Evolutionary conservation across 2,113 vertebrate genomes (phyloP).

Genomic region (Eubucco bourcierii): DNA sequence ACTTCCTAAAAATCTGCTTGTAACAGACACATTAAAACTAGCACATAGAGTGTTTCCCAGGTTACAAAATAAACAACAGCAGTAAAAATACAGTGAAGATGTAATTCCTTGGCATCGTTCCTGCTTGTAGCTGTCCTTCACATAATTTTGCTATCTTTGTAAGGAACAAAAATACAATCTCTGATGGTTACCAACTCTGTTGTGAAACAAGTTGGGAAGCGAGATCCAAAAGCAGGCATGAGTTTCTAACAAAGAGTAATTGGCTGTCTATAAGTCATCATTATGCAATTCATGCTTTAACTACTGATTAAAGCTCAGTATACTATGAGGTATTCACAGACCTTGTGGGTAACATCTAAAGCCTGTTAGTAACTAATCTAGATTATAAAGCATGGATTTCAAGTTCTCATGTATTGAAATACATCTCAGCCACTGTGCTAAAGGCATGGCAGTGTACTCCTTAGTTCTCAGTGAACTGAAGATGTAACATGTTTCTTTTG

Average conservation of each 20-base stretch:
- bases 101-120: background rate
- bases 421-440: background rate
- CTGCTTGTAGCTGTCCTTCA: background rate
- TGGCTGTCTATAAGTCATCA: background rate
- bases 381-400: background rate
- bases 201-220: background rate
- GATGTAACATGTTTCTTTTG: no score
- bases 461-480: background rate
- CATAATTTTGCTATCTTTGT: background rate
- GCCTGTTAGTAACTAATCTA: background rate
- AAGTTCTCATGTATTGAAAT: background rate
- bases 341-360: background rate
- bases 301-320: background rate
- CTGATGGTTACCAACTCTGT: slow-evolving; percentile 2
- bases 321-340: background rate
- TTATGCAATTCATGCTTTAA: background rate
- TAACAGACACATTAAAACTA: background rate
- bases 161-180: background rate
- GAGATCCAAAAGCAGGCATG: background rate
- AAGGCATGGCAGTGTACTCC: background rate
- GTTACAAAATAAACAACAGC: background rate
- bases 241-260: background rate
- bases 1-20: background rate
- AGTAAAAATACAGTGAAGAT: background rate
- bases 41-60: background rate